Base-by-base conservation (phyloP, 2,888 invertebrate species). In the Temnothorax unifasciatus region DNA sequence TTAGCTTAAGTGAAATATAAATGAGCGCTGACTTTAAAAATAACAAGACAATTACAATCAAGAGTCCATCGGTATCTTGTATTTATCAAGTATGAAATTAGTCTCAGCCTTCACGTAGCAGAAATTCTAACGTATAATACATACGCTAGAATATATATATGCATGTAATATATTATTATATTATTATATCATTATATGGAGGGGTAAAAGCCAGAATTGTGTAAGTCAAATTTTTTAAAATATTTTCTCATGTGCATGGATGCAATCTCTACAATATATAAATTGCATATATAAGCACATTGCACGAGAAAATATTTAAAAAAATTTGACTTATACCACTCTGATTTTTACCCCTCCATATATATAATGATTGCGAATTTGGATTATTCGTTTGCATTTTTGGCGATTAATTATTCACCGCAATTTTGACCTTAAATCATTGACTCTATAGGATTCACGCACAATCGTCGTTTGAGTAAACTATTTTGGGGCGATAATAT, bases 1-100 rank as follows among this genome's bases (percentile, higher is more conserved):
- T 81, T 81, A 81, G 79, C 79, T 81, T 81, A 71, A 81, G 79
- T 81, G 38, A 81, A 81, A 81, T 69, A 81, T 81, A 71, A 71
- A 81, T 81, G 69, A 81, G 38, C 69, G 47, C 13, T 9, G 59
- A 69, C 59, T 81, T 69, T 47, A 59, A 81, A 69, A 69, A 81
- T 71, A 81, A 59, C 18, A 21, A 18, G 59, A 81, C 71, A 81
- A 81, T 59, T 76, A 76, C 13, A 76, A n/a, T 77, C 25, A 29
- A 41, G 25, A n/a, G 18, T 66, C 5, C 9, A 21, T 47, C 34
- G 41, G 34, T 52, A 41, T 25, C n/a, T 13, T 2, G 47, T 18
- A 38, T 41, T 54, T 59, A 15, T 73, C 25, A 6, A 11, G 29
- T 13, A 29, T n/a, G 41, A 66, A n/a, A 52, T 38, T 25, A 59